A percentile compares a stretch with the other conserved stretches of the same genome.
Evolutionary conservation across 2,797 vertebrate genomes (phyloP).

Genomic region (Loris lydekkerianus): DNA sequence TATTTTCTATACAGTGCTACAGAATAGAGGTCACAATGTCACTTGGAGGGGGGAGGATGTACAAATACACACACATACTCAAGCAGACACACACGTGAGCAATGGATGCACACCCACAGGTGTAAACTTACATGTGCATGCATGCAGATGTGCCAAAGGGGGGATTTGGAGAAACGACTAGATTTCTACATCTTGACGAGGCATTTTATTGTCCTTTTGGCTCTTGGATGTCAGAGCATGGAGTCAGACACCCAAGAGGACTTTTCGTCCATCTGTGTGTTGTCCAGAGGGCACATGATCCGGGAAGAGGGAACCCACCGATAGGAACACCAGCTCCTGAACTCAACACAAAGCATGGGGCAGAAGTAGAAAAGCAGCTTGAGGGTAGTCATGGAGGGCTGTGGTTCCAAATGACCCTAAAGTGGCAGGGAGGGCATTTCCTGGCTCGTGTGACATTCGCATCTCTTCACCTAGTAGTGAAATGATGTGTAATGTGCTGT

Average conservation of each 20-base stretch:
- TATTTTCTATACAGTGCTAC: background rate
- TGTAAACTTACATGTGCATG: background rate
- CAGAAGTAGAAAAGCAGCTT: background rate
- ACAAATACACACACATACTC: background rate
- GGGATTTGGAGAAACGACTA: background rate
- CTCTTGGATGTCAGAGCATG: background rate
- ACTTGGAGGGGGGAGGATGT: background rate
- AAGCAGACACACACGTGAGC: background rate
- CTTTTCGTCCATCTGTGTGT: background rate
- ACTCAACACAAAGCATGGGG: background rate
- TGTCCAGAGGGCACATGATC: background rate
- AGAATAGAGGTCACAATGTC: background rate
- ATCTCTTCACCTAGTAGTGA: background rate
- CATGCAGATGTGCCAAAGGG: background rate
- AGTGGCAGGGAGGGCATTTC: background rate
- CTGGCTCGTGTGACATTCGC: constrained; percentile 4
- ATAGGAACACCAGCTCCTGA: background rate
- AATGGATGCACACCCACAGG: background rate
- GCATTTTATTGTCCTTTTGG: background rate
- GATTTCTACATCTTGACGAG: background rate
- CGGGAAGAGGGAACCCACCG: background rate
- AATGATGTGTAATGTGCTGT: background rate
- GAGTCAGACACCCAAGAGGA: background rate
- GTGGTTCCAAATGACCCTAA: background rate
- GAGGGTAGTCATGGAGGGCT: background rate